Percentiles rank a stretch among this genome's conserved stretches.
Conservation (phyloP, 2,113 vertebrate genomes). For the Muntiacus muntjak region DNA sequence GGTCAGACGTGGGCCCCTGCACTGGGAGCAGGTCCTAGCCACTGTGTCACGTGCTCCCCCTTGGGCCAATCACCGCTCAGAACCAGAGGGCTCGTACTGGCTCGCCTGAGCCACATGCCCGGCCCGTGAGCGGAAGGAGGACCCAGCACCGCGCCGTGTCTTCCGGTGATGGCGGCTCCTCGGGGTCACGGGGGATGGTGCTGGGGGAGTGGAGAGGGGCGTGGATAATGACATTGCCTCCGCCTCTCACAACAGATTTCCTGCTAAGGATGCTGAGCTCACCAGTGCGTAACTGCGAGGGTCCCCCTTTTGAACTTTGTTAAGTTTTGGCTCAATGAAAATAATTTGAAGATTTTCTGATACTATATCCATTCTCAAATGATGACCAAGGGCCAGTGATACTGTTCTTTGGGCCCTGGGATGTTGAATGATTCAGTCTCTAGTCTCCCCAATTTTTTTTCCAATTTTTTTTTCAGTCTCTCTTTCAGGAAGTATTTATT, state of each 20-base stretch:
- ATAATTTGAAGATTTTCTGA: not conserved
- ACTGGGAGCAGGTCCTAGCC: not conserved
- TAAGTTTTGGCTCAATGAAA: not conserved
- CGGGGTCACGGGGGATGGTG: too few species aligned
- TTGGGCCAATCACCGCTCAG: not conserved
- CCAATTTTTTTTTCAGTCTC: not conserved
- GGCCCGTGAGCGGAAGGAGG: not conserved
- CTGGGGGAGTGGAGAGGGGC: not conserved
- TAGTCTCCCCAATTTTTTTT: not conserved
- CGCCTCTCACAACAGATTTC: not conserved
- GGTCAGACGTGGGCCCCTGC: not conserved
- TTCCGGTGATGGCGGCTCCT: not conserved
- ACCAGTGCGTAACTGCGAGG: not conserved
- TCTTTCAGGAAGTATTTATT: not conserved
- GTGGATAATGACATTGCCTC: not conserved
- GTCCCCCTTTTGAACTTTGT: not conserved
- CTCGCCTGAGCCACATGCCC: not conserved
- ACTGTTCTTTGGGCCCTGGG: not conserved
- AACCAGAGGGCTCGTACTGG: not conserved
- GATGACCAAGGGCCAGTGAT: not conserved
- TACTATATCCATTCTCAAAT: not conserved
- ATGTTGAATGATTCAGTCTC: not conserved
- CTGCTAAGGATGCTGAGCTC: not conserved
- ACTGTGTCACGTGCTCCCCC: not conserved
- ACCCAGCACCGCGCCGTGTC: not conserved